Percentiles rank a stretch among this genome's conserved stretches.
Evolutionary conservation across 1,140 invertebrate genomes (phyloP).

Genomic region (Diorhabda elongata): DNA sequence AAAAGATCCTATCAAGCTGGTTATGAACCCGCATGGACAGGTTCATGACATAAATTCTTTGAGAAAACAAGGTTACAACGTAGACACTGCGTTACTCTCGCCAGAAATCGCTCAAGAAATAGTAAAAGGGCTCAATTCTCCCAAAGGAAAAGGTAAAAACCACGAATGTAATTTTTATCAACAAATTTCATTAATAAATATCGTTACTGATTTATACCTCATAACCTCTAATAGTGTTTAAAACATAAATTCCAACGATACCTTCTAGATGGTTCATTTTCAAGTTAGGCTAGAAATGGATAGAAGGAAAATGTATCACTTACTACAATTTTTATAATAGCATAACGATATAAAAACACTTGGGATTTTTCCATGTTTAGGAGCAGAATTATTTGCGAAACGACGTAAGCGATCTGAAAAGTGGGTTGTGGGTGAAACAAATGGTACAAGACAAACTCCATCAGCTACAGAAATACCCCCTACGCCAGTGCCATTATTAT

Average conservation of each 20-base stretch:
- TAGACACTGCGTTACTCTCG: constrained; percentile 58
- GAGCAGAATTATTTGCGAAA: constrained; percentile 83
- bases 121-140: constrained; percentile 71
- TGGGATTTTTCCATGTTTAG: constrained; percentile 45
- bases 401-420: constrained; percentile 80
- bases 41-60: constrained; percentile 63
- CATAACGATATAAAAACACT: too few species aligned
- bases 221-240: too few species aligned
- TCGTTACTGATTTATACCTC: too few species aligned
- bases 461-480: constrained; percentile 43
- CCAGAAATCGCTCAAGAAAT: constrained; percentile 70
- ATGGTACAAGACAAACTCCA: constrained; percentile 37
- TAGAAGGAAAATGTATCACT: too few species aligned
- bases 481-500: constrained; percentile 45
- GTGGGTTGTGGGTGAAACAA: constrained; percentile 79
- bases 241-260: too few species aligned
- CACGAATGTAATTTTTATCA: too few species aligned
- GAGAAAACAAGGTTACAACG: constrained; percentile 56
- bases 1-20: constrained; percentile 67
- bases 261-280: too few species aligned
- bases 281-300: too few species aligned
- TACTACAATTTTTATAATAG: too few species aligned
- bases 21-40: constrained; percentile 76
- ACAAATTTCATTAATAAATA: too few species aligned
- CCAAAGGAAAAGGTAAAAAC: constrained; percentile 66